A percentile compares a stretch with the other conserved stretches of the same genome.
phyloP scores from a whole-genome alignment of 2,797 vertebrate species.

The Tokudaia muenninki region DNA sequence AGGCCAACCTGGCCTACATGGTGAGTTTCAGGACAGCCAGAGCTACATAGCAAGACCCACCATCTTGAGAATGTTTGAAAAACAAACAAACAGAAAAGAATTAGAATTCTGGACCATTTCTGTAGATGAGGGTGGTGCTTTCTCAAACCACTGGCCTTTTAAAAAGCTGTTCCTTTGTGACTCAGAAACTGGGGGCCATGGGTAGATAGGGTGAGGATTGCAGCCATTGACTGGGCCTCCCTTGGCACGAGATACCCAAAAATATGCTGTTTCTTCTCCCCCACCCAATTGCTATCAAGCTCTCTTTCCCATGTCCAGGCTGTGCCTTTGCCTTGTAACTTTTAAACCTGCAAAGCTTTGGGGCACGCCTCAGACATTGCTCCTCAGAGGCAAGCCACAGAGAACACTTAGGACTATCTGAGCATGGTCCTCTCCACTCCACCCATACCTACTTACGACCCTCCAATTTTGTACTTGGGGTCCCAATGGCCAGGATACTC shows the following conservation, averaged over 20 bases:
- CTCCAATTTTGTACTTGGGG: not conserved
- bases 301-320: too few relatives aligned
- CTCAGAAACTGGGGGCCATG: not conserved
- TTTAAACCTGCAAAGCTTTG: not conserved
- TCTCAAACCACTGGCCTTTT: not conserved
- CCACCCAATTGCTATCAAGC: fast-evolving
- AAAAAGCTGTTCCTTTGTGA: not conserved
- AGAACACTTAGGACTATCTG: not conserved
- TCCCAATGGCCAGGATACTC: not conserved
- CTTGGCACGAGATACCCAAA: not conserved
- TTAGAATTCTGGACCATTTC: not conserved
- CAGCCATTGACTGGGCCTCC: fast-evolving
- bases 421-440: fast-evolving
- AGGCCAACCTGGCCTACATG: not conserved
- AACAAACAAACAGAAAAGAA: not conserved
- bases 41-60: not conserved
- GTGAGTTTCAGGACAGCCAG: not conserved
- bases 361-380: not conserved
- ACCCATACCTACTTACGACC: not conserved
- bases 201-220: fast-evolving
- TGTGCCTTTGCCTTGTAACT: not conserved
- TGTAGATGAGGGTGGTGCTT: not conserved
- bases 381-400: not conserved
- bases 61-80: not conserved
- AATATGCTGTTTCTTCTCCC: not conserved